Base-by-base conservation (phyloP, 1,140 invertebrate species). In the Hesperophylax magnus region DNA sequence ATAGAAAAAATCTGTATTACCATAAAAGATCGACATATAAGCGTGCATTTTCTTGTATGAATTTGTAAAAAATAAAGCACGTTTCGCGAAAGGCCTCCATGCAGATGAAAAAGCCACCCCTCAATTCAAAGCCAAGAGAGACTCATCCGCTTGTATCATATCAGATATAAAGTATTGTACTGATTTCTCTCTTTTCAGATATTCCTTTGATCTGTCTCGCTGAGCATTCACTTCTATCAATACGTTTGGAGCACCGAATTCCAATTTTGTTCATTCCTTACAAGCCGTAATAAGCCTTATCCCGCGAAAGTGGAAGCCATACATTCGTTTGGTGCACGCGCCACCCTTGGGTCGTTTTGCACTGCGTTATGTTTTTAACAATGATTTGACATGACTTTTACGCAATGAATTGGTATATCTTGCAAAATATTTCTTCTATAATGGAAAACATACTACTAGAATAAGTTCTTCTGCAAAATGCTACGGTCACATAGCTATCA, bases 151-250 rank as follows among this genome's bases (percentile, higher is more conserved):
- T 54, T 75, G 78, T 80, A 80, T 75, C 78, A 75, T 67, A 80
- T 69, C 78, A 65, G 71, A 63, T 75, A 54, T 80, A 80, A 80
- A 65, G 58, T 58, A 80, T 80, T 80, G 78, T 80, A 76, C 78
- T 80, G 69, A 80, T 80, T 80, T 67, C 71, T 81, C 78, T 83
- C 63, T 78, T 69, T 80, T 17, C 53, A 67, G 79, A 77, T 60
- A 76, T 81, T 56, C 77, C 82, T 84, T 84, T 84, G 82, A 84
- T 84, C 82, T 81, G 80, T 79, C 65, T 81, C 72, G 80, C 79
- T 84, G 82, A 79, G 72, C 82, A 84, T 84, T 84, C 74, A 67
- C 80, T 81, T 84, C 77, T 81, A 79, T 81, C 82, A 81, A 84
- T 81, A 84, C 77, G 63, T 81, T 63, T 77, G 77, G 71, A 63